phyloP scores from a whole-genome alignment of 2,113 vertebrate genomes.

The Triplophysa rosa region DNA sequence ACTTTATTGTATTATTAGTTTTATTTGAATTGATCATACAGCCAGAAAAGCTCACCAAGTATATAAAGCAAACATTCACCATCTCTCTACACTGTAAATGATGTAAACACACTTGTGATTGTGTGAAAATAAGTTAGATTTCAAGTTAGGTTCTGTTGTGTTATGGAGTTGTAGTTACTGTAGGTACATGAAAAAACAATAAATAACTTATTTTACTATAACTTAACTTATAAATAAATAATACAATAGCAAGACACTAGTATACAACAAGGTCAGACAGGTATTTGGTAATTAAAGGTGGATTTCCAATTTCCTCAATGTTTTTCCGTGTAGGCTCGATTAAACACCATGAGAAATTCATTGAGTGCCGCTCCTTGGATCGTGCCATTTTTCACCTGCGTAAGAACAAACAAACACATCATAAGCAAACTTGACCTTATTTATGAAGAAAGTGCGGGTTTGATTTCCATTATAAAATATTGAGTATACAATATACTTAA shows the following conservation, averaged over 20 bases:
- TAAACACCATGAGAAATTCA: conserved; percentile 36
- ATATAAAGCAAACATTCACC: neutral
- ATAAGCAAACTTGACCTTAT: neutral
- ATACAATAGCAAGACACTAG: conserved; percentile 13
- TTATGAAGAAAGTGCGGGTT: too few relatives aligned
- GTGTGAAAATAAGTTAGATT: conserved; percentile 42
- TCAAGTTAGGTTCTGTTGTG: neutral
- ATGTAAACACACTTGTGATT: conserved; percentile 19
- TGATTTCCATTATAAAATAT: too few relatives aligned
- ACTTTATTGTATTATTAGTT: neutral
- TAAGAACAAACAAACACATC: conserved; percentile 3
- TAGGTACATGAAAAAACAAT: conserved; percentile 29
- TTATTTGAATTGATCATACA: conserved; percentile 16
- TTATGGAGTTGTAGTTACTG: neutral
- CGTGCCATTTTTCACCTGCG: conserved; percentile 33
- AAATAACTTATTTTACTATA: conserved; percentile 10
- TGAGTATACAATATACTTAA: too few relatives aligned
- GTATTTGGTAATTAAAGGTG: neutral
- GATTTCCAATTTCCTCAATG: neutral
- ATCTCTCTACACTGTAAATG: neutral
- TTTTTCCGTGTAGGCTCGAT: neutral
- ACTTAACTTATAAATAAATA: conserved; percentile 43
- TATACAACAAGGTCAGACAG: neutral
- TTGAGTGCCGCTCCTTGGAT: conserved; percentile 38
- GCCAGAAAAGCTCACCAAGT: conserved; percentile 3